Evolutionary conservation across 92 coral and sea anemone species (phyloP).

Genomic region (Epizoanthus rinbou): DNA sequence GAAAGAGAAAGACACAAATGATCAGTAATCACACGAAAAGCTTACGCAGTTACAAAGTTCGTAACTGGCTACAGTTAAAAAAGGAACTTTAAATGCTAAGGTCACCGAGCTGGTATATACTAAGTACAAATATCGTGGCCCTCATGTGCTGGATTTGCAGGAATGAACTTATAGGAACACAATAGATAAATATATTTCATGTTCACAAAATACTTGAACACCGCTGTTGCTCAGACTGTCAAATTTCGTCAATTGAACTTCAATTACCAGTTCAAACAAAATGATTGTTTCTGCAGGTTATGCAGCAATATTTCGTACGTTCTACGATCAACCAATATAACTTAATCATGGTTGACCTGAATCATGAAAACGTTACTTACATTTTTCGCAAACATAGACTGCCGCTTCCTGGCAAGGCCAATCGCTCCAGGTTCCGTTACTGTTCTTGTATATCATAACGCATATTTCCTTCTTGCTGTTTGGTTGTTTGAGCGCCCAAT

Average conservation of each 20-base stretch:
- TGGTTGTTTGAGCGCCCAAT: neutral
- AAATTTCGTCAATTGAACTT: neutral
- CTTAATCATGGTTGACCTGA: neutral
- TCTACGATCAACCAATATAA: neutral
- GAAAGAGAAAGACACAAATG: too few relatives aligned
- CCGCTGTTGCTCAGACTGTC: neutral
- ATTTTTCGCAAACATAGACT: too few relatives aligned
- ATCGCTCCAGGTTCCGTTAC: neutral
- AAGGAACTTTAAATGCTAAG: too few relatives aligned
- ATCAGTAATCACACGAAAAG: too few relatives aligned
- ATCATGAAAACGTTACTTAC: neutral
- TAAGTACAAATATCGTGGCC: too few relatives aligned
- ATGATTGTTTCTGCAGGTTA: neutral
- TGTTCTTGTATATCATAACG: neutral
- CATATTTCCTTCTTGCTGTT: neutral
- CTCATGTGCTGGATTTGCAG: too few relatives aligned
- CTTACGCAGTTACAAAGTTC: too few relatives aligned
- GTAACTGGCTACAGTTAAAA: too few relatives aligned
- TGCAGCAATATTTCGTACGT: too few relatives aligned
- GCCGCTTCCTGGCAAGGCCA: neutral
- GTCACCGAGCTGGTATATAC: too few relatives aligned
- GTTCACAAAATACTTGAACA: neutral
- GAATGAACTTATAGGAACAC: too few relatives aligned
- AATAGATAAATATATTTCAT: too few relatives aligned
- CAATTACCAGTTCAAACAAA: neutral